Conservation (phyloP, 2,888 invertebrate species). For the Anorthoa munda region DNA sequence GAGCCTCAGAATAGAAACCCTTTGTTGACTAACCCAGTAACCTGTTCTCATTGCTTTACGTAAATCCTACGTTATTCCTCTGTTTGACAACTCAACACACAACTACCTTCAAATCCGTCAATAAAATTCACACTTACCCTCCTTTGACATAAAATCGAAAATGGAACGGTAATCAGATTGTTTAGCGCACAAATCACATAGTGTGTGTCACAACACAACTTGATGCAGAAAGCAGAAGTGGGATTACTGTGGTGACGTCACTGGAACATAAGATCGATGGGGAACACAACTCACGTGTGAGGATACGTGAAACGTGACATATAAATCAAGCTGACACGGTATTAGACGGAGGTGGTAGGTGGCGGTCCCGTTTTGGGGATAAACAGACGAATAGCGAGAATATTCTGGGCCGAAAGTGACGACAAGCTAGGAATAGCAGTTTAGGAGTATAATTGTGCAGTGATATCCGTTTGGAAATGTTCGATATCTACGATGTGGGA, state of each 20-base stretch:
- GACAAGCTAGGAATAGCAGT: conserved; percentile 7
- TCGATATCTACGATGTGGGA: not conserved
- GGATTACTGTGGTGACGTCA: conserved; percentile 63
- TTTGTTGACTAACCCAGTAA: conserved; percentile 48
- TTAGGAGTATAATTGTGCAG: conserved; percentile 1
- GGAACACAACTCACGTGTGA: conserved; percentile 44
- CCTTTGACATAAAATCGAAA: conserved; percentile 42
- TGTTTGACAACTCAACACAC: conserved; percentile 48
- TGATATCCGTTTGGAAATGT: conserved; percentile 6
- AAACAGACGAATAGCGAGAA: conserved; percentile 29
- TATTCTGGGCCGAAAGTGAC: conserved; percentile 15
- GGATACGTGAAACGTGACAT: conserved; percentile 54
- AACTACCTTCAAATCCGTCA: not conserved
- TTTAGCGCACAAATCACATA: conserved; percentile 37
- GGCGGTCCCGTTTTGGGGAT: conserved; percentile 38
- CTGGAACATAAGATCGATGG: conserved; percentile 36
- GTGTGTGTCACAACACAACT: conserved; percentile 58
- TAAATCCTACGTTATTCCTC: conserved; percentile 43
- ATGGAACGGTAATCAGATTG: conserved; percentile 19
- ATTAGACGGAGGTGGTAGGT: conserved; percentile 35
- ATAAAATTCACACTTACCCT: conserved; percentile 26
- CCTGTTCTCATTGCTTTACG: conserved; percentile 29
- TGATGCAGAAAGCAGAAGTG: conserved; percentile 44
- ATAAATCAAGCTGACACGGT: conserved; percentile 61
- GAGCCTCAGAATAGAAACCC: conserved; percentile 50